These are phyloP conservation scores for Labroides dimidiatus DNA, from an alignment of 2,797 vertebrate genomes.

Conservation along the genomic window DNA sequence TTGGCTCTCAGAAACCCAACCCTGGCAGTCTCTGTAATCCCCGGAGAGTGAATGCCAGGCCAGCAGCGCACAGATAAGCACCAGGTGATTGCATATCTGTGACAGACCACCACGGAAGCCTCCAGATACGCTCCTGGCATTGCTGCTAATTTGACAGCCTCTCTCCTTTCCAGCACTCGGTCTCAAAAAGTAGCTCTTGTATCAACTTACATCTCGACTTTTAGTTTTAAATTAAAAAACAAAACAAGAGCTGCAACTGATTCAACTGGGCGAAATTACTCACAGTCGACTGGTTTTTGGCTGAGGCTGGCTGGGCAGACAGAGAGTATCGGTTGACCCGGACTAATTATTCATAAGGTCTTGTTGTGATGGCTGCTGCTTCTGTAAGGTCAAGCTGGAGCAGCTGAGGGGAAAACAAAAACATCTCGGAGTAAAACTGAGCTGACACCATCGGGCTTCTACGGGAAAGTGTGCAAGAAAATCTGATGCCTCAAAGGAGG, in stretches of 20 bases:
- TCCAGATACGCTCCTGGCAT: conserved; percentile 42
- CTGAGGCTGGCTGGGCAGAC: conserved; percentile 54
- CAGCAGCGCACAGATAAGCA: conserved; percentile 63
- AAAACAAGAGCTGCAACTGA: conserved; percentile 65
- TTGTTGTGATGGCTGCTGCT: conserved; percentile 76
- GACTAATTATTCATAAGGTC: conserved; percentile 80
- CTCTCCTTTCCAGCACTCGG: conserved; percentile 59
- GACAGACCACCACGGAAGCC: conserved; percentile 67
- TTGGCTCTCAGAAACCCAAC: conserved; percentile 68
- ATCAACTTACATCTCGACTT: conserved; percentile 69
- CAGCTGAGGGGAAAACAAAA: conserved; percentile 61
- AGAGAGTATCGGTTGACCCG: conserved; percentile 76
- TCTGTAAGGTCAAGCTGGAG: conserved; percentile 61
- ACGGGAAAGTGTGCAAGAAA: conserved; percentile 47
- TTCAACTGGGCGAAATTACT: conserved; percentile 68
- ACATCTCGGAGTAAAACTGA: conserved; percentile 64
- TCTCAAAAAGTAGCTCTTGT: conserved; percentile 36
- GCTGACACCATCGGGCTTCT: conserved; percentile 40
- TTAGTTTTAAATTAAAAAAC: conserved; percentile 68
- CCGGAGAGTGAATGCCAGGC: conserved; percentile 57
- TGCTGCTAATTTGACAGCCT: conserved; percentile 61
- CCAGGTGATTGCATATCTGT: conserved; percentile 68
- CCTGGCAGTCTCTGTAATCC: conserved; percentile 69
- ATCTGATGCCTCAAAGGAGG: conserved; percentile 25
- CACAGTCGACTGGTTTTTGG: conserved; percentile 73